These are phyloP conservation scores for Agelas oroides DNA, from an alignment of 37 sponge, comb jelly and placozoan genomes.

Conservation along the genomic window DNA sequence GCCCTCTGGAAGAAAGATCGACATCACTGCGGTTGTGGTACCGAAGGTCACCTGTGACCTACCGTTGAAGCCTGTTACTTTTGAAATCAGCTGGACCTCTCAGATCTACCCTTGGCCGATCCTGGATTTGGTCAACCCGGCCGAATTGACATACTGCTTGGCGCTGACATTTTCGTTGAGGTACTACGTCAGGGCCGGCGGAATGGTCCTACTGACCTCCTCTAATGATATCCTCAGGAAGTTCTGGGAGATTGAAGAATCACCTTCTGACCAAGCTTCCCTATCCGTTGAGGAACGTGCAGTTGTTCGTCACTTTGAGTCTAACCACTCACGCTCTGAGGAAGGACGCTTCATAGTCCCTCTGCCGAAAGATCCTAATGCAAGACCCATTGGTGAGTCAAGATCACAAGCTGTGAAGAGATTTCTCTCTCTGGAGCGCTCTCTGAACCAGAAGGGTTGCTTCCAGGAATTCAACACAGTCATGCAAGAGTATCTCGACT, in stretches of 20 bases:
- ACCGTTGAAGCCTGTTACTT: constrained; percentile 34
- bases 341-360: constrained; percentile 50
- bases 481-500: constrained; percentile 41
- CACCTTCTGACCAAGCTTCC: constrained; percentile 17
- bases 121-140: constrained; percentile 45
- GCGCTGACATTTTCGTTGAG: constrained; percentile 41
- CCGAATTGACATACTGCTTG: constrained; percentile 49
- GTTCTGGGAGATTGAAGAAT: constrained; percentile 67
- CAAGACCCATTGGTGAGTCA: constrained; percentile 49
- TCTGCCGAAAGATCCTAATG: constrained; percentile 37
- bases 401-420: constrained; percentile 54
- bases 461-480: constrained; percentile 33
- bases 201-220: constrained; percentile 41
- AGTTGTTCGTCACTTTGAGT: constrained; percentile 49
- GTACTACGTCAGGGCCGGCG: constrained; percentile 51
- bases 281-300: constrained; percentile 45
- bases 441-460: constrained; percentile 45
- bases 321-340: constrained; percentile 12
- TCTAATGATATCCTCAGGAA: constrained; percentile 39
- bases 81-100: constrained; percentile 40
- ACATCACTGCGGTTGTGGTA: constrained; percentile 41
- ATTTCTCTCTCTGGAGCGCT: constrained; percentile 55
- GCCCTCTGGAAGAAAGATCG: constrained; percentile 17
- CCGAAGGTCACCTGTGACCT: constrained; percentile 55
- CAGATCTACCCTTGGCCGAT: constrained; percentile 40